Base-by-base conservation (phyloP, 2,888 invertebrate species). In the Pristionchus fissidentatus region DNA sequence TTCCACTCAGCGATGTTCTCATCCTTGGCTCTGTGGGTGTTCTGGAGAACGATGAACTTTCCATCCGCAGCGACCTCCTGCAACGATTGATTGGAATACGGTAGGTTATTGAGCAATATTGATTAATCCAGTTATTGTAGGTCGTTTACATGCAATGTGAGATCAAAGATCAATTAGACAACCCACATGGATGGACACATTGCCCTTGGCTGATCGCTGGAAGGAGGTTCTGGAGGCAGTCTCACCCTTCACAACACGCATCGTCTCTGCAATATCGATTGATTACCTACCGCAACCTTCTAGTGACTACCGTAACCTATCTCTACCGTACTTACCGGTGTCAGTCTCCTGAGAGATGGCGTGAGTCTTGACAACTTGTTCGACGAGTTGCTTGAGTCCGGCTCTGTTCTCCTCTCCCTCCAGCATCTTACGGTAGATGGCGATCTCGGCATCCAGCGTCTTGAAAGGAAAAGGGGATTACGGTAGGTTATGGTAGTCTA, bases 371-470 rank as follows among this genome's bases (percentile, higher is more conserved):
- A 91, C 91, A 66, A 91, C 91, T 84, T 92, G 92, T 83, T 92
- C 92, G 60, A 92, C 92, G 26, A 92, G 88, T 83, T 92, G 92
- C 57, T 90, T 89, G 32, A 92, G 89, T 3, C 92, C 92, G n/a
- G 91, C 90, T 35, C 94, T 93, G 91, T 92, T 93, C 90, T 94
- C 94, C 87, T 94, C 94, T 55, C 93, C 93, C 90, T 94, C 94
- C 89, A 94, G 90, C 91, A 94, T 93, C 88, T 94, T 94, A 86
- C 94, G 92, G 93, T 94, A 94, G 86, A 94, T 94, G 86, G 94
- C 93, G 86, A 94, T 94, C 91, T 94, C 94, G 84, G 94, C 93
- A 91, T 94, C 94, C 84, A 94, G 91, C 29, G 93, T 93, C 84
- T 94, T 73, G n/a, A 79, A 70, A 3, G 13, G 52, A 75, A 75